These are phyloP conservation scores for Dolomedes plantarius DNA, from an alignment of 2,888 invertebrate species.

Conservation along the genomic window DNA sequence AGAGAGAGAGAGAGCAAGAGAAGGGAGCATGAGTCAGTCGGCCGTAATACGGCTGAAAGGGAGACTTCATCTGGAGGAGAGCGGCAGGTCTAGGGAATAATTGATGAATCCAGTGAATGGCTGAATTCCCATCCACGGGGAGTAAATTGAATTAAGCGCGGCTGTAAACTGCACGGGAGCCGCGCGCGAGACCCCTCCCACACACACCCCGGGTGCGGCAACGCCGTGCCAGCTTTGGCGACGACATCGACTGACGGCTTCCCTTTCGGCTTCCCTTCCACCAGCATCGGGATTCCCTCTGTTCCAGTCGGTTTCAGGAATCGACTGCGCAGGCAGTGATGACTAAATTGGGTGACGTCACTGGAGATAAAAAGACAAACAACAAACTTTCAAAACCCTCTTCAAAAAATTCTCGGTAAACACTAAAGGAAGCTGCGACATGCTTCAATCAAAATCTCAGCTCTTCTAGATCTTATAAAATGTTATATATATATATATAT, in stretches of 20 bases:
- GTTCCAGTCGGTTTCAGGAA: too few species aligned
- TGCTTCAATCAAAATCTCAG: too few species aligned
- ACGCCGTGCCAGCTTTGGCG: background rate
- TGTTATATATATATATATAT: too few species aligned
- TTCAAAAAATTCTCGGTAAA: too few species aligned
- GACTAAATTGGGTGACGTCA: too few species aligned
- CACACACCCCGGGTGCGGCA: background rate
- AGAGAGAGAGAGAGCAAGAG: too few species aligned
- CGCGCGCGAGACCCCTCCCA: conserved; percentile 11
- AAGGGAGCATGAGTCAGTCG: conserved; percentile 54
- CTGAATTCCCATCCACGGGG: conserved; percentile 70
- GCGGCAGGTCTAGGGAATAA: conserved; percentile 62
- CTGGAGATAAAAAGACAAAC: too few species aligned
- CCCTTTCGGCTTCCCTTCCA: background rate
- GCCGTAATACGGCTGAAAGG: conserved; percentile 69
- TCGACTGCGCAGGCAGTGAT: too few species aligned
- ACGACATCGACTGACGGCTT: background rate
- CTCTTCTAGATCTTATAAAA: too few species aligned
- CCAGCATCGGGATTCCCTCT: background rate
- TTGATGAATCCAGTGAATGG: conserved; percentile 71
- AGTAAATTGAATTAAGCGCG: conserved; percentile 69
- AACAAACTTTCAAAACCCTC: too few species aligned
- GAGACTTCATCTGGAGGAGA: conserved; percentile 67
- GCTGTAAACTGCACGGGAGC: conserved; percentile 67
- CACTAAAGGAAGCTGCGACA: too few species aligned